phyloP scores from a whole-genome alignment of 2,888 invertebrate genomes.

The Amblyjoppa fuscipennis region DNA sequence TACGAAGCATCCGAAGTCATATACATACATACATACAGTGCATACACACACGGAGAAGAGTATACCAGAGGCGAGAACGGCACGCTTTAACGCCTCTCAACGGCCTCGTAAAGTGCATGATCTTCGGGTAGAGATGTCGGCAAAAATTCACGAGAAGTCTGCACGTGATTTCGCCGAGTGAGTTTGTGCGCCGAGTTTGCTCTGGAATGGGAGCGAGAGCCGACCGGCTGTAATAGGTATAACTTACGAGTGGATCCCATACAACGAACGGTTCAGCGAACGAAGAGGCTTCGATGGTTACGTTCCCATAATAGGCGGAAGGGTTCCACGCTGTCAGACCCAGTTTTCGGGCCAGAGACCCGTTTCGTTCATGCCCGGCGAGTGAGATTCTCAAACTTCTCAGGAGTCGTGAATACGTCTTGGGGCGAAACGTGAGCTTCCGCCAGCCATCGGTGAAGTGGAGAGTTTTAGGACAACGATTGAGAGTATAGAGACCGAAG shows the following conservation, averaged over 20 bases:
- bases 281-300: conserved; percentile 24
- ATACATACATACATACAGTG: not conserved
- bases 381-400: conserved; percentile 6
- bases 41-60: not conserved
- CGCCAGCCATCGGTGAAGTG: not conserved
- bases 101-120: conserved; percentile 64
- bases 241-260: conserved; percentile 12
- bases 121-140: not conserved
- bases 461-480: conserved; percentile 4
- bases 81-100: conserved; percentile 56
- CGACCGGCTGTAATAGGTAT: not conserved
- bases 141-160: conserved; percentile 23
- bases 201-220: conserved; percentile 23
- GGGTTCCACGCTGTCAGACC: conserved; percentile 35
- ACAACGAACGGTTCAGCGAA: conserved; percentile 52
- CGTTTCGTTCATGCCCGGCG: conserved; percentile 54
- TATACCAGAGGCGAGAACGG: conserved; percentile 6
- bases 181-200: conserved; percentile 2
- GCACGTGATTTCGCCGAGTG: not conserved
- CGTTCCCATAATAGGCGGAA: conserved; percentile 42
- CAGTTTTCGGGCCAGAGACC: conserved; percentile 44
- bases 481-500: not conserved
- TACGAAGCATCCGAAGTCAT: conserved; percentile 7
- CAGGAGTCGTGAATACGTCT: conserved; percentile 31
- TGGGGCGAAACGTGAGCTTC: conserved; percentile 26